Base-by-base conservation (phyloP, 2,113 vertebrate genomes). In the Melanotaenia duboulayi region DNA sequence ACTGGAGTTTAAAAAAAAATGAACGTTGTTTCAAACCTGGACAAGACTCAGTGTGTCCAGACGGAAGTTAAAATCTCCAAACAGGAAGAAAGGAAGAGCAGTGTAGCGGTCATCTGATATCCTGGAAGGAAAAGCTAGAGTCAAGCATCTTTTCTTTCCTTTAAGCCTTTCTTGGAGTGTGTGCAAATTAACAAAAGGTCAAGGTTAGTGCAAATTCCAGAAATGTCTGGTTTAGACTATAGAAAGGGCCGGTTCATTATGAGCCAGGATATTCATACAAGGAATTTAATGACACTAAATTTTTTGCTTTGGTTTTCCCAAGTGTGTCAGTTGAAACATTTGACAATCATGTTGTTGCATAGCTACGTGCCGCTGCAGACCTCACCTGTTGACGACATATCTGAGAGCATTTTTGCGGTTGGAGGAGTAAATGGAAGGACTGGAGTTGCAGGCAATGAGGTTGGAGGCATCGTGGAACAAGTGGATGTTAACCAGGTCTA, bases 381-480 rank as follows among this genome's bases (percentile, higher is more conserved):
- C 87, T 37, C 13, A 93, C 95, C 95, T 94, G 90, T 89, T 92
- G 67, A 95, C 91, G 79, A 95, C 86, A 17, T 95, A 91, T 66
- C 78, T 67, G 70, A 96, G 92, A 2, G 94, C 94, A 9, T 91
- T 91, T 72, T 90, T 91, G 61, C 95, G 92, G 79, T 95, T 94
- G 16, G 78, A 85, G 5, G 94, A 94, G 89, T 95, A 96, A 77
- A 94, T 82, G 3, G 95, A 96, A 8, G 95, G 94, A 50, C 93
- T 94, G 74, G 89, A 84, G 64, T 93, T 92, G 84, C 92, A 94
- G 82, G 95, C 94, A 58, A 94, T 87, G 80, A 96, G 92, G 87
- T 96, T 96, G 60, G 94, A 95, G 79, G 95, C 94, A 83, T 96
- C 95, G 7, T 96, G 95, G 85, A 96, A 96, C 58, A 96, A 92